Evolutionary conservation across 37 sponge, comb jelly and placozoan genomes (phyloP), one percentile per base, ranked within the genome.

Genomic region (Eunapius fragilis): DNA sequence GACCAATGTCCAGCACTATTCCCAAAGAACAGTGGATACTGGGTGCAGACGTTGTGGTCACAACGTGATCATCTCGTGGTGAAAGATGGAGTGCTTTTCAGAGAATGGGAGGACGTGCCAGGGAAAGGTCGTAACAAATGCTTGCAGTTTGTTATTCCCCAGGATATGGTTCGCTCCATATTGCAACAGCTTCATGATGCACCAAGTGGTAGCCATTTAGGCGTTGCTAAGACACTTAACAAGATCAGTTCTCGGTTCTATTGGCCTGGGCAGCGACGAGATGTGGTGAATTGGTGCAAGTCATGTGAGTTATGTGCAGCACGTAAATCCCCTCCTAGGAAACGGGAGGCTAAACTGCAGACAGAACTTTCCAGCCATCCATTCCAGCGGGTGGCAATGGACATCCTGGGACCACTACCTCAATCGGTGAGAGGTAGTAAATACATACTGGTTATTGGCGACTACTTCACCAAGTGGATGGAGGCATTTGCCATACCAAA

Each of bases 301-400:
- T 17, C 22, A 10, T 58, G 58, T 0, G 58, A 58, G 58, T 17
- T 58, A 58, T 58, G 58, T 58, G 58, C 58, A 17, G 14, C 58
- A 58, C 22, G 58, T 10, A 58, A 58, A 58, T 19, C 17, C 22
- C 58, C 58, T 13, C 1, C 58, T 58, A 58, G 58, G 58, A 58
- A 58, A 58, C 22, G 58, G 22, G 2, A 58, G 58, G 58, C 58
- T 58, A 17, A 58, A 58, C 58, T 58, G 22, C 14, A 58, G 58
- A 58, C 14, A 58, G 58, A 58, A 58, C n/a, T 38, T 7, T 35
- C 58, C 28, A 72, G 37, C 10, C 24, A 31, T n/a, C 83, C 83
- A n/a, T 26, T 82, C 34, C 37, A 82, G 33, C 12, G 22, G 41
- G 27, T 82, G 28, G 83, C 83, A 37, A 17, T 58, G 58, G 58